phyloP scores from a whole-genome alignment of 2,797 vertebrate genomes.

The Gadopsis bispinosus region DNA sequence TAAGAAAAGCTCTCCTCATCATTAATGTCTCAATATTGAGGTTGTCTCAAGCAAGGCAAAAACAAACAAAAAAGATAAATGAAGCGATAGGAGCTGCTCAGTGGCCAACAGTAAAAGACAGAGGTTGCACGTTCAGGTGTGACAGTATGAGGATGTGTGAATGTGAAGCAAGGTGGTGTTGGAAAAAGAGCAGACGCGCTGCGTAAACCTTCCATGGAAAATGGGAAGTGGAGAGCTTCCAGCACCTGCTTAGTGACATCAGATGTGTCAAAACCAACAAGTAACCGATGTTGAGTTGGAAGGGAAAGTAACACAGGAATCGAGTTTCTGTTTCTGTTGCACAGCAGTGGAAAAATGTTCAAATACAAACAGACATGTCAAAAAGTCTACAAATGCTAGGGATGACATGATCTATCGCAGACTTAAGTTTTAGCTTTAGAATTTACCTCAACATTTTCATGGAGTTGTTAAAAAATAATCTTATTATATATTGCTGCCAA shows the following conservation, averaged over 20 bases:
- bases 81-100: not conserved
- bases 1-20: constrained; percentile 21
- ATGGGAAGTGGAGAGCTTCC: constrained; percentile 2
- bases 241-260: constrained; percentile 17
- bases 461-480: constrained; percentile 28
- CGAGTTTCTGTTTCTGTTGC: not conserved
- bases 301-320: not conserved
- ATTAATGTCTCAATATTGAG: constrained; percentile 35
- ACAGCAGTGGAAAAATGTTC: not conserved
- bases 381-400: constrained; percentile 3
- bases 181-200: constrained; percentile 11
- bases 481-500: constrained; percentile 22
- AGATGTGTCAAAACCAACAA: constrained; percentile 26
- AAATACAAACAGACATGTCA: constrained; percentile 14
- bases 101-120: not conserved
- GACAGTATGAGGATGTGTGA: not conserved
- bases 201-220: constrained; percentile 18
- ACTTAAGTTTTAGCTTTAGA: not conserved
- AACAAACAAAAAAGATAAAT: not conserved
- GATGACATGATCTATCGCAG: not conserved
- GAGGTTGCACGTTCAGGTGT: not conserved
- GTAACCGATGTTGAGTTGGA: constrained; percentile 12
- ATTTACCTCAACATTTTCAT: constrained; percentile 47
- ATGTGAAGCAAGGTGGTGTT: constrained; percentile 2
- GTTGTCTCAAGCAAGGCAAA: not conserved